Conservation (phyloP, 2,888 invertebrate genomes). For the Camponotus fellah region DNA sequence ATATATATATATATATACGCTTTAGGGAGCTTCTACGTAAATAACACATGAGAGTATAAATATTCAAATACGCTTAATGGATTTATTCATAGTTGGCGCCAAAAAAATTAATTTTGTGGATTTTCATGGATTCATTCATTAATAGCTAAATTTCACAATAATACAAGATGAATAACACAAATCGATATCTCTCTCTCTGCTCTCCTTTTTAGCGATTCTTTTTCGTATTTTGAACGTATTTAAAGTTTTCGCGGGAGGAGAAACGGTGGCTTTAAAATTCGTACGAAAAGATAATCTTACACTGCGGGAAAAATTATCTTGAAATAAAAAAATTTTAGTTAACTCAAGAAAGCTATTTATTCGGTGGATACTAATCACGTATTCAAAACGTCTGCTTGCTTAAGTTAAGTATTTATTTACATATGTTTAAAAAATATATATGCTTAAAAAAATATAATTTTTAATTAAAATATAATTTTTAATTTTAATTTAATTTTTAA, state of each 20-base stretch:
- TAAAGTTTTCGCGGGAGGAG: neutral
- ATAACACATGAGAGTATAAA: slow-evolving; percentile 2
- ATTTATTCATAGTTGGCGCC: neutral
- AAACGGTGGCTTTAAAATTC: neutral
- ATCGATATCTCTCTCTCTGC: too few relatives aligned
- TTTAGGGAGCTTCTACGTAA: neutral
- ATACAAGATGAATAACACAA: neutral
- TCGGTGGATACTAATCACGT: too few relatives aligned
- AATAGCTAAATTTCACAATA: neutral
- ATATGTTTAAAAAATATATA: too few relatives aligned
- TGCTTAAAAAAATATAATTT: too few relatives aligned
- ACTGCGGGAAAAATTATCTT: too few relatives aligned
- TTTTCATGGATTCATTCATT: neutral
- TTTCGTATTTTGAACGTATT: neutral
- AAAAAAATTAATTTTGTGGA: slow-evolving; percentile 7
- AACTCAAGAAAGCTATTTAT: too few relatives aligned
- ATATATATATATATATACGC: neutral
- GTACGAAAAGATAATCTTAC: neutral
- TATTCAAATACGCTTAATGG: neutral
- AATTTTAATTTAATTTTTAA: too few relatives aligned
- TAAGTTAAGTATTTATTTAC: too few relatives aligned
- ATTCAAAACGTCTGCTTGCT: too few relatives aligned
- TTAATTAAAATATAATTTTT: too few relatives aligned
- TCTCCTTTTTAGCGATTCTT: neutral
- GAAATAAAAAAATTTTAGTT: too few relatives aligned